These are phyloP conservation scores for Glaucopsyche alexis DNA, from an alignment of 2,888 invertebrate genomes.

Conservation along the genomic window DNA sequence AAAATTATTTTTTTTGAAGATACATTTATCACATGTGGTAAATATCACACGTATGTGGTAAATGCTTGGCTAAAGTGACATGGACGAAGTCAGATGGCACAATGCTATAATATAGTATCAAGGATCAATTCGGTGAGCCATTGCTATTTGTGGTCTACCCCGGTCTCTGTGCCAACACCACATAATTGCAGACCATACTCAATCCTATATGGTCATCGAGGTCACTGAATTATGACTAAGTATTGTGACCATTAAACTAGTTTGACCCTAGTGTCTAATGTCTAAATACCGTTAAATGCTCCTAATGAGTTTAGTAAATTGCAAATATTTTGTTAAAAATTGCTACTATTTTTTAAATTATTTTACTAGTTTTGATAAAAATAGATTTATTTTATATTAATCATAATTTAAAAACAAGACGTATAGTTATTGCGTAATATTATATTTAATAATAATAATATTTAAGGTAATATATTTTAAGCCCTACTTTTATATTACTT, in stretches of 20 bases:
- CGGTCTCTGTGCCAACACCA: conserved; percentile 25
- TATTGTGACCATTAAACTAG: conserved; percentile 2
- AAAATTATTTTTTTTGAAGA: not conserved
- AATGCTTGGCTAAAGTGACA: not conserved
- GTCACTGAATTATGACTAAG: conserved; percentile 1
- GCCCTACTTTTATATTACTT: too few relatives aligned
- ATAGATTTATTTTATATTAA: too few relatives aligned
- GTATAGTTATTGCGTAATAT: too few relatives aligned
- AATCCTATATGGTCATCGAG: not conserved
- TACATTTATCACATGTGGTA: not conserved
- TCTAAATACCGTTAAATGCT: not conserved
- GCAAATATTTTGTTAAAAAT: not conserved
- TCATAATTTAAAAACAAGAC: too few relatives aligned
- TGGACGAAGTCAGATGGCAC: not conserved
- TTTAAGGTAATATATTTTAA: too few relatives aligned
- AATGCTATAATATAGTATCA: not conserved
- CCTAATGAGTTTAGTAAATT: not conserved
- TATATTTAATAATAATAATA: too few relatives aligned
- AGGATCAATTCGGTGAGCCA: conserved; percentile 19
- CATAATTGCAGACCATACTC: conserved; percentile 25
- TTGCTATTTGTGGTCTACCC: conserved; percentile 22
- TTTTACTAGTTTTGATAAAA: too few relatives aligned
- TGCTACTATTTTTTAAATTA: too few relatives aligned
- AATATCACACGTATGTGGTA: too few relatives aligned
- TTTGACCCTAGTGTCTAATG: not conserved